Conservation (phyloP, 2,797 vertebrate species). For the Salmo trutta region DNA sequence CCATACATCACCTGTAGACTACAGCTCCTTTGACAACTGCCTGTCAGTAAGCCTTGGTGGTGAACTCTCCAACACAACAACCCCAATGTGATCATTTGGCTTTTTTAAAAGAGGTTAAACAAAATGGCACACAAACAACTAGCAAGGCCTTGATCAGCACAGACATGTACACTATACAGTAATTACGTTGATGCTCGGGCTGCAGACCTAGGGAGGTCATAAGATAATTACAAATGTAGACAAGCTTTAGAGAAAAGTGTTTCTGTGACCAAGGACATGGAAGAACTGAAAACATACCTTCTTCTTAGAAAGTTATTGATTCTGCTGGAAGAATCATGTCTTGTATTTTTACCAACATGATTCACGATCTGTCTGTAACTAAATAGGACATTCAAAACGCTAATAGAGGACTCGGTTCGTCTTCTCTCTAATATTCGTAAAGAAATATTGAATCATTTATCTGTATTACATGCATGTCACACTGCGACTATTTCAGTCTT, state of each 20-base stretch:
- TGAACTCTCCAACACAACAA: constrained; percentile 49
- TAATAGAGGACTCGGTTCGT: constrained; percentile 29
- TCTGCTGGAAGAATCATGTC: constrained; percentile 24
- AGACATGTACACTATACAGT: not conserved
- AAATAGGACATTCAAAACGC: constrained; percentile 33
- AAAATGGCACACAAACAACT: constrained; percentile 21
- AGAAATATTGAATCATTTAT: constrained; percentile 66
- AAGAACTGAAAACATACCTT: not conserved
- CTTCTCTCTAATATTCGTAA: constrained; percentile 50
- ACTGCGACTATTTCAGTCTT: constrained; percentile 51
- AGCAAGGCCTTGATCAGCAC: not conserved
- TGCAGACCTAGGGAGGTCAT: no score
- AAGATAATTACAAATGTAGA: no score
- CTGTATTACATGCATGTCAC: constrained; percentile 52
- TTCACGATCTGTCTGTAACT: constrained; percentile 28
- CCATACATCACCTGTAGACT: no score
- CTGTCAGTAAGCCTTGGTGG: constrained; percentile 38
- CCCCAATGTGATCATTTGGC: constrained; percentile 48
- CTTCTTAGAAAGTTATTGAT: not conserved
- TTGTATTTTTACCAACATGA: not conserved
- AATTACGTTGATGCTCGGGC: no score
- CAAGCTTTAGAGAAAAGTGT: not conserved
- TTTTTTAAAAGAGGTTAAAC: constrained; percentile 14
- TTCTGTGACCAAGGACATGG: not conserved
- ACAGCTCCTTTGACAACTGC: constrained; percentile 45